Evolutionary conservation across 2,113 vertebrate species (phyloP).

Genomic region (Pipa parva): DNA sequence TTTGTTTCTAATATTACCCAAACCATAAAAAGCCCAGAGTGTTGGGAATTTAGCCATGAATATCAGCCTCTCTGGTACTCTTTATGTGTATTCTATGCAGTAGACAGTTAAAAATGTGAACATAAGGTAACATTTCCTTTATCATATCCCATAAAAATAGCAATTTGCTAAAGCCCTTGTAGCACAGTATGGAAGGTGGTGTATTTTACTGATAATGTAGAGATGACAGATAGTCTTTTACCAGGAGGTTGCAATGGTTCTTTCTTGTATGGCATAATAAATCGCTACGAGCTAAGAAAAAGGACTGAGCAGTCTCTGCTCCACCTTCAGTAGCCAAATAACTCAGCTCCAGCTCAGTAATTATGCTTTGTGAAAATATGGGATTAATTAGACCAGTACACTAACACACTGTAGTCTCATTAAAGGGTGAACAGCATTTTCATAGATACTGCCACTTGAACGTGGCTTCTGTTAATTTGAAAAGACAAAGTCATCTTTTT

Average conservation of each 20-base stretch:
- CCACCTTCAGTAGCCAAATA: slow-evolving; percentile 69
- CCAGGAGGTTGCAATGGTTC: slow-evolving; percentile 80
- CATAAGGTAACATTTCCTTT: slow-evolving; percentile 93
- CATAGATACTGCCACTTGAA: slow-evolving; percentile 78
- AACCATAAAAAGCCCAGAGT: background rate
- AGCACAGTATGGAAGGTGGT: slow-evolving; percentile 90
- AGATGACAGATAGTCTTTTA: slow-evolving; percentile 90
- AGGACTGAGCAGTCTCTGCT: slow-evolving; percentile 62
- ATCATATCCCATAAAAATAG: slow-evolving; percentile 95
- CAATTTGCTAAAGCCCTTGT: slow-evolving; percentile 90
- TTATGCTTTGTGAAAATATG: slow-evolving; percentile 85
- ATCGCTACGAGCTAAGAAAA: slow-evolving; percentile 65
- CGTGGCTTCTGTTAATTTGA: slow-evolving; percentile 72
- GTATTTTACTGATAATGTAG: slow-evolving; percentile 88
- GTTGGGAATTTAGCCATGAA: slow-evolving; percentile 37
- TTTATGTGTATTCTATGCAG: slow-evolving; percentile 59
- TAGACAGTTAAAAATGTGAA: slow-evolving; percentile 87
- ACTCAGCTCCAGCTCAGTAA: slow-evolving; percentile 76
- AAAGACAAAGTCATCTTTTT: slow-evolving; percentile 82
- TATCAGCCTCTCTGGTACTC: slow-evolving; percentile 33
- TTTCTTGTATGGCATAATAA: slow-evolving; percentile 68
- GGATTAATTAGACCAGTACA: slow-evolving; percentile 87
- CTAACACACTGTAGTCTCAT: slow-evolving; percentile 83
- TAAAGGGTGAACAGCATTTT: slow-evolving; percentile 73
- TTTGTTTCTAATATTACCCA: background rate